Evolutionary conservation across 2,113 vertebrate species (phyloP), one percentile per base, ranked within the genome.

Genomic region (Phoxinus phoxinus): DNA sequence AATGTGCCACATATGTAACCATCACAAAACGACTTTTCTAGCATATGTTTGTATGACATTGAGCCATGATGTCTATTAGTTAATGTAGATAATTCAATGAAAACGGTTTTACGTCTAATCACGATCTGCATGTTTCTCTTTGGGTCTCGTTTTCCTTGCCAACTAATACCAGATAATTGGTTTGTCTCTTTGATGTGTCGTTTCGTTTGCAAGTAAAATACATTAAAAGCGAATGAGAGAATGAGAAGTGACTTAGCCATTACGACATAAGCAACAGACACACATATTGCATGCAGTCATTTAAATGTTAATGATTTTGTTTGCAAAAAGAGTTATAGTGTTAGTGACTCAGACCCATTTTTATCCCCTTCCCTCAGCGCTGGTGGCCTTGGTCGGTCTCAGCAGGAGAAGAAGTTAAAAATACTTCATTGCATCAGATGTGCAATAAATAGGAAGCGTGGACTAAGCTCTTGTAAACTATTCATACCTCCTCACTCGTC

Each of bases 361-460:
- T 30, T 76, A 76, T 53, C 48, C 74, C 17, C 15, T 76, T 76
- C 8, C 2, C 48, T 76, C 74, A 53, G 48, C 0, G 9, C 44
- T 76, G 46, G 15, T 27, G 73, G 27, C 23, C 12, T 9, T 76
- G 74, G 8, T 53, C 1, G 27, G n/a, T 81, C 44, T 67, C 44
- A 81, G n/a, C 17, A 48, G 9, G 15, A 81, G 58, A 76, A 32
- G 41, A 44, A 27, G 72, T 63, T 59, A 63, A 30, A 80, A 80
- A 80, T 80, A 80, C 8, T 63, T 63, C 2, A 65, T 67, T 81
- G 25, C 41, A 76, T 78, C 73, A 77, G 80, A 85, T 48, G 59
- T 61, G 51, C 44, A 30, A 53, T 65, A 73, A 81, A 59, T 78
- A 35, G 79, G 30, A 51, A 58, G 51, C 21, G 11, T 56, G n/a